These are phyloP conservation scores for Zelostemma sp. DNA, from an alignment of 1,140 invertebrate species.

Conservation along the genomic window DNA sequence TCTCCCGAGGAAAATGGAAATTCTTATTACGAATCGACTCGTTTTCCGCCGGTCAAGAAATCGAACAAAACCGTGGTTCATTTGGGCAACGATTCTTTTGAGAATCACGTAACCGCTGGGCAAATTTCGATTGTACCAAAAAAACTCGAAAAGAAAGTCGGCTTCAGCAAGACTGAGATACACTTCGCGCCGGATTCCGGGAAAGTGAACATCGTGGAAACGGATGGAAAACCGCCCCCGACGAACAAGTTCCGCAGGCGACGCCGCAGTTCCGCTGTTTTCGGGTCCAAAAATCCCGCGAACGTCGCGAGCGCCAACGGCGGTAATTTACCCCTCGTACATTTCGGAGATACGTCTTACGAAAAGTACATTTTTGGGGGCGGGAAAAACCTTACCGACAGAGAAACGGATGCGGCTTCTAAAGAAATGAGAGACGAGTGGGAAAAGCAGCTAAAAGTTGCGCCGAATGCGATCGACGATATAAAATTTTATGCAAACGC, in stretches of 20 bases:
- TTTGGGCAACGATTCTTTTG: slow-evolving; percentile 28
- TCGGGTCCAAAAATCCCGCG: slow-evolving; percentile 15
- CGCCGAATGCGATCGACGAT: not conserved
- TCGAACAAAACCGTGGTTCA: slow-evolving; percentile 46
- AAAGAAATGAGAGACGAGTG: slow-evolving; percentile 6
- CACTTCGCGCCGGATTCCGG: slow-evolving; percentile 88
- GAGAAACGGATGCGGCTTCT: not conserved
- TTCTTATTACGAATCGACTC: not conserved
- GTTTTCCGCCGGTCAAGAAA: not conserved
- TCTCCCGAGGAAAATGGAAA: slow-evolving; percentile 3
- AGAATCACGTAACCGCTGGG: slow-evolving; percentile 21
- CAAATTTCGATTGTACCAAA: slow-evolving; percentile 42
- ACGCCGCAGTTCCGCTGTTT: slow-evolving; percentile 54
- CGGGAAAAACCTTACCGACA: slow-evolving; percentile 13
- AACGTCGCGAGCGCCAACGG: slow-evolving; percentile 59
- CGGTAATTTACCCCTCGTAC: slow-evolving; percentile 66
- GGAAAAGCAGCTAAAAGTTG: slow-evolving; percentile 4
- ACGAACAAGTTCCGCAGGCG: slow-evolving; percentile 81
- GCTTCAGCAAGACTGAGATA: slow-evolving; percentile 88
- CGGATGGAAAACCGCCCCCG: slow-evolving; percentile 85
- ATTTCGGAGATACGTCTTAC: slow-evolving; percentile 71
- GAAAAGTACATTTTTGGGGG: slow-evolving; percentile 64
- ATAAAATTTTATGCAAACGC: slow-evolving; percentile 16
- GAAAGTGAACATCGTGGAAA: slow-evolving; percentile 87
- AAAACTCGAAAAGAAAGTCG: slow-evolving; percentile 76